Evolutionary conservation across 1,140 invertebrate species (phyloP).

Genomic region (Zaprionus gabonicus): DNA sequence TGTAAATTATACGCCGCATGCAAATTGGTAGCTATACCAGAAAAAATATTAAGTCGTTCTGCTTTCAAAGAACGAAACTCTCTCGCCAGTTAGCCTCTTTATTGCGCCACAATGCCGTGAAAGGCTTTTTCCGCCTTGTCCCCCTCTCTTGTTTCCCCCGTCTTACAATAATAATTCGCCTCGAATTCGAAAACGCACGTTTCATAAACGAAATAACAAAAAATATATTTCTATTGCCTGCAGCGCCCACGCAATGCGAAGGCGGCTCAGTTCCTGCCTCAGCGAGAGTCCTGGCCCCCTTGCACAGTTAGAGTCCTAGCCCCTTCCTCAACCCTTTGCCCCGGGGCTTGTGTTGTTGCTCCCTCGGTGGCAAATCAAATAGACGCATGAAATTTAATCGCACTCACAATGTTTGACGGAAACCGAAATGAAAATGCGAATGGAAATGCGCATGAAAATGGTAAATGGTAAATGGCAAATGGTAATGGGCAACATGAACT

Average conservation of each 20-base stretch:
- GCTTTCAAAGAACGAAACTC: conserved; percentile 47
- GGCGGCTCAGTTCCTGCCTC: conserved; percentile 31
- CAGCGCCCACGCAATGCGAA: conserved; percentile 37
- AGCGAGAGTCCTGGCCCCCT: background rate
- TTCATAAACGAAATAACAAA: conserved; percentile 64
- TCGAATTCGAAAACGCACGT: conserved; percentile 78
- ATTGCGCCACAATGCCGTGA: conserved; percentile 16
- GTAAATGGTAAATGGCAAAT: conserved; percentile 6
- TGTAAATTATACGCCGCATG: conserved; percentile 65
- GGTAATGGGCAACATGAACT: conserved; percentile 23
- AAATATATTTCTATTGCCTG: conserved; percentile 54
- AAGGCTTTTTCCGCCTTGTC: conserved; percentile 39
- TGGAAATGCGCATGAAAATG: conserved; percentile 22
- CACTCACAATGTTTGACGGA: conserved; percentile 59
- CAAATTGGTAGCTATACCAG: conserved; percentile 61
- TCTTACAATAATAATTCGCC: conserved; percentile 75
- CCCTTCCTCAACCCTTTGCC: conserved; percentile 42
- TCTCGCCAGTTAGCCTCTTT: conserved; percentile 26
- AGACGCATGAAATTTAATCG: conserved; percentile 80
- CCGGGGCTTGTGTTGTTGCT: conserved; percentile 14
- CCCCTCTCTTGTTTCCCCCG: background rate
- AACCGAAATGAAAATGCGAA: conserved; percentile 52
- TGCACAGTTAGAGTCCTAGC: background rate
- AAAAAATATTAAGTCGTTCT: conserved; percentile 63
- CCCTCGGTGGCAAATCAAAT: conserved; percentile 52